Conservation (phyloP, 64 coral and sea anemone genomes). For the Stylophora pistillata region DNA sequence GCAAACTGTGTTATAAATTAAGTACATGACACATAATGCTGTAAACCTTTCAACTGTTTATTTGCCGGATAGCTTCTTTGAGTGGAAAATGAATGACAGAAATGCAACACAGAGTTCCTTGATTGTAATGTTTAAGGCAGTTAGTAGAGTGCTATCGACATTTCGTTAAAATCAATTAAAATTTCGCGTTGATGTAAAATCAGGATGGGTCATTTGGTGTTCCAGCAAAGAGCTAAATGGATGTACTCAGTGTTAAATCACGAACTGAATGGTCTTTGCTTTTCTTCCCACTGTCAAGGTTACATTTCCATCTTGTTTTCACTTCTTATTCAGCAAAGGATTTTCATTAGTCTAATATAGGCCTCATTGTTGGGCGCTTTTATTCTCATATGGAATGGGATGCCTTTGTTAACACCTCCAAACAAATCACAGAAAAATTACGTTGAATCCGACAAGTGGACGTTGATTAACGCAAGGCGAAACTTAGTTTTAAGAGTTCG, state of each 20-base stretch:
- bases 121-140: conserved; percentile 12
- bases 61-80: conserved; percentile 5
- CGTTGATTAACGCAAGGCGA: conserved; percentile 37
- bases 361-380: conserved; percentile 57
- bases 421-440: conserved; percentile 52
- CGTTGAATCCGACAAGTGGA: conserved; percentile 41
- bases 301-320: conserved; percentile 54
- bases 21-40: conserved; percentile 40
- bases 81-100: conserved; percentile 7
- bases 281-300: conserved; percentile 28
- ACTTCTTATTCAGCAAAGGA: conserved; percentile 39
- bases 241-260: neutral
- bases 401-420: conserved; percentile 66
- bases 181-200: conserved; percentile 18
- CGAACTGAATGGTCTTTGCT: conserved; percentile 8
- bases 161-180: conserved; percentile 35
- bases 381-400: conserved; percentile 40
- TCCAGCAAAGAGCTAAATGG: conserved; percentile 21
- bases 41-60: conserved; percentile 36
- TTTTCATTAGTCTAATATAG: conserved; percentile 72
- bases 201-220: conserved; percentile 9
- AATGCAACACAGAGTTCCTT: neutral
- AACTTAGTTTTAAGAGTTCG: conserved; percentile 21
- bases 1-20: conserved; percentile 50
- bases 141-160: conserved; percentile 6